phyloP scores from a whole-genome alignment of 2,888 invertebrate species.

The Drosophila mettleri region DNA sequence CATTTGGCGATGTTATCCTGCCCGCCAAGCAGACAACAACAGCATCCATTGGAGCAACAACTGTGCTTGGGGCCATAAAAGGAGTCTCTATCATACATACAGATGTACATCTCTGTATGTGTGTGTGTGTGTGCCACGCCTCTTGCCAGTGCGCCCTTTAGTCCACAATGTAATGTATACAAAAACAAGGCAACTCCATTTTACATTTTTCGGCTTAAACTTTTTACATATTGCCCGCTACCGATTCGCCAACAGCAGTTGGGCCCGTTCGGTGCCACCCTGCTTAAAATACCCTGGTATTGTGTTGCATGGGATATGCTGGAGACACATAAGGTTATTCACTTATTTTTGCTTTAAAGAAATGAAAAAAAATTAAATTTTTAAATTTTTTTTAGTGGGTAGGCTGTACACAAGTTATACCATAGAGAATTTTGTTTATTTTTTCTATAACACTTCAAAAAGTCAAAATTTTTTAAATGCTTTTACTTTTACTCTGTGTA shows the following conservation, averaged over 20 bases:
- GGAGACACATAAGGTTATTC: not conserved
- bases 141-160: not conserved
- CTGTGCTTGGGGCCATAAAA: conserved; percentile 37
- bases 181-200: conserved; percentile 65
- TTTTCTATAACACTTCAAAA: too few species aligned
- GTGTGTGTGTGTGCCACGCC: conserved; percentile 2
- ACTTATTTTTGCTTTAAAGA: not conserved
- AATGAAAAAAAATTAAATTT: too few species aligned
- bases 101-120: not conserved
- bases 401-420: too few species aligned
- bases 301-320: not conserved
- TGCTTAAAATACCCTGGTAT: conserved; percentile 34
- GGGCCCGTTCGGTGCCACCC: not conserved
- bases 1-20: conserved; percentile 78
- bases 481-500: too few species aligned
- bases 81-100: conserved; percentile 43
- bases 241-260: conserved; percentile 21
- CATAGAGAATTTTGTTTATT: too few species aligned
- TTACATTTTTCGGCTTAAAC: conserved; percentile 57
- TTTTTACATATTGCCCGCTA: conserved; percentile 69
- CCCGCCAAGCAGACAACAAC: conserved; percentile 55
- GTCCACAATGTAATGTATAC: conserved; percentile 20
- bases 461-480: too few species aligned
- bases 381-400: too few species aligned
- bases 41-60: conserved; percentile 51